Evolutionary conservation across 2,888 invertebrate genomes (phyloP).

Genomic region (Plagiodera versicolora): DNA sequence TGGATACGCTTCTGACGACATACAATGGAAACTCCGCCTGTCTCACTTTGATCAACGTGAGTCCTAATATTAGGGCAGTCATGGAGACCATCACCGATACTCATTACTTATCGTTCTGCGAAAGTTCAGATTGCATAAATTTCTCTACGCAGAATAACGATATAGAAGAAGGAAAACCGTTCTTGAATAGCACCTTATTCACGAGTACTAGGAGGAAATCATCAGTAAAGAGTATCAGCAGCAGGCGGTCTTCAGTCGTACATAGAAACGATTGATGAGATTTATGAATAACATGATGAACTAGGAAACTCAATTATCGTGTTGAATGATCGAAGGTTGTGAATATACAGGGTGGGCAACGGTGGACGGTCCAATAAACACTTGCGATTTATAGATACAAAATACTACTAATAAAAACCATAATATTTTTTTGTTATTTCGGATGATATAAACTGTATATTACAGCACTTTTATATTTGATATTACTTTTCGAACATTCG

Average conservation of each 20-base stretch:
- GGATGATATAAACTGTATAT: too few relatives aligned
- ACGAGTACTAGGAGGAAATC: slow-evolving; percentile 14
- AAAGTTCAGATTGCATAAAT: slow-evolving; percentile 27
- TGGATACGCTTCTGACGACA: slow-evolving; percentile 61
- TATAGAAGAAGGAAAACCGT: slow-evolving; percentile 8
- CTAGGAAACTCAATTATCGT: too few relatives aligned
- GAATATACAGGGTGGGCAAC: too few relatives aligned
- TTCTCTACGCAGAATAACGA: slow-evolving; percentile 7
- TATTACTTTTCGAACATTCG: too few relatives aligned
- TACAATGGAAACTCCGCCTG: slow-evolving; percentile 58
- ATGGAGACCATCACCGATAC: slow-evolving; percentile 37
- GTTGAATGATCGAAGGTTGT: too few relatives aligned
- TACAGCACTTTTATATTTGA: too few relatives aligned
- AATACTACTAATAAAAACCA: too few relatives aligned
- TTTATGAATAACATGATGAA: too few relatives aligned
- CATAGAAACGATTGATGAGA: slow-evolving; percentile 11
- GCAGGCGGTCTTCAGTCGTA: background rate
- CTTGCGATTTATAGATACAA: too few relatives aligned
- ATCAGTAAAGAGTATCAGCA: background rate
- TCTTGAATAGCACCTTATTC: slow-evolving; percentile 7
- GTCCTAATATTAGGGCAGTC: slow-evolving; percentile 41
- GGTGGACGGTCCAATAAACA: too few relatives aligned
- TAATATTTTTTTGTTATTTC: too few relatives aligned
- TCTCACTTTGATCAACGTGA: slow-evolving; percentile 58
- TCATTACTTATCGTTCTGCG: slow-evolving; percentile 27